Conservation (phyloP, 2,888 invertebrate species). For the Ctena decussata region DNA sequence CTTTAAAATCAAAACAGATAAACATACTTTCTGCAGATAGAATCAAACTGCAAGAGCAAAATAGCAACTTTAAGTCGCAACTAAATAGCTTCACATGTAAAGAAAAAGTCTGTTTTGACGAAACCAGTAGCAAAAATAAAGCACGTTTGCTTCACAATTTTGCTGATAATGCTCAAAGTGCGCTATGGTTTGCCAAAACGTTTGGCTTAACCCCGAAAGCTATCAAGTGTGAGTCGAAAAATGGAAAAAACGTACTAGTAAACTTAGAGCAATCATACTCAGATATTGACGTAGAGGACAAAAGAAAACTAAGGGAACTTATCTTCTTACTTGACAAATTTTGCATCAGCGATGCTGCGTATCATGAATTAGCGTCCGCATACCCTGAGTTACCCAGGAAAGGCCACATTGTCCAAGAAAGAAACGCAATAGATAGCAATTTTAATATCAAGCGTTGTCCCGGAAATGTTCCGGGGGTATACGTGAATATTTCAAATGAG, state of each 20-base stretch:
- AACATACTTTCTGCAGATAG: not conserved
- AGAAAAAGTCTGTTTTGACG: not conserved
- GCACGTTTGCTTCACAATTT: not conserved
- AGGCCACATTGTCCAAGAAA: not conserved
- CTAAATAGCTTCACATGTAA: not conserved
- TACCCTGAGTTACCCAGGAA: not conserved
- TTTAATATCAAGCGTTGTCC: not conserved
- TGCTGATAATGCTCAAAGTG: not conserved
- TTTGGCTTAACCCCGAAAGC: not conserved
- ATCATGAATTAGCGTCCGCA: conserved; percentile 4
- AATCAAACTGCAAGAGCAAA: not conserved
- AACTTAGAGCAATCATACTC: not conserved
- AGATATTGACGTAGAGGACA: not conserved
- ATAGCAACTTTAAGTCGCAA: not conserved
- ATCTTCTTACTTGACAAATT: conserved; percentile 9
- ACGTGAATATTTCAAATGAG: not conserved
- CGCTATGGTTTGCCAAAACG: not conserved
- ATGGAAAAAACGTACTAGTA: not conserved
- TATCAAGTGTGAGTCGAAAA: not conserved
- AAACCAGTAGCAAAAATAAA: not conserved
- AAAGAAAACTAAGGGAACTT: conserved; percentile 9
- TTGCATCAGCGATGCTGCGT: not conserved
- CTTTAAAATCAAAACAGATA: not conserved
- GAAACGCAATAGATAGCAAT: not conserved
- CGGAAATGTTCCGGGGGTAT: not conserved